Evolutionary conservation across 2,113 vertebrate genomes (phyloP).

Genomic region (Epinephelus fuscoguttatus): DNA sequence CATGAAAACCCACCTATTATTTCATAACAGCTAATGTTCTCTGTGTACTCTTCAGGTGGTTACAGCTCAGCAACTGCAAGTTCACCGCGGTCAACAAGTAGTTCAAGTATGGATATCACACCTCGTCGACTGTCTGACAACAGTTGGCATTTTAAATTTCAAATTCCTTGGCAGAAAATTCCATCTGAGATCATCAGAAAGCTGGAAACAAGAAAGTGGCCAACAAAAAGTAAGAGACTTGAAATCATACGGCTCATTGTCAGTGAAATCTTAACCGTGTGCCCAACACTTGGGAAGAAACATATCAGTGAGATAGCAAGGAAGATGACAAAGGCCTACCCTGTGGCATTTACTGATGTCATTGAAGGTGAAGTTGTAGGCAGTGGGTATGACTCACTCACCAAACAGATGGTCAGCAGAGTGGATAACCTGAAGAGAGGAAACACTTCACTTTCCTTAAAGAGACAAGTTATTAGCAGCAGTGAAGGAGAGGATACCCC

Average conservation of each 20-base stretch:
- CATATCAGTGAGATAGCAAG: neutral
- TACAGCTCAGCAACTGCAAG: neutral
- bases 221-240: slow-evolving; percentile 19
- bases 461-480: neutral
- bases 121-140: neutral
- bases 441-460: slow-evolving; percentile 2
- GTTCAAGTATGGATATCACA: neutral
- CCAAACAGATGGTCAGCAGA: slow-evolving; percentile 12
- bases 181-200: neutral
- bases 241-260: slow-evolving; percentile 1
- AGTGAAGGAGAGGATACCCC: slow-evolving; percentile 4
- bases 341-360: slow-evolving; percentile 7
- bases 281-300: slow-evolving; percentile 14
- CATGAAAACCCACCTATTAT: neutral
- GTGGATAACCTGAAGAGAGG: slow-evolving; percentile 16
- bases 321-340: slow-evolving; percentile 1
- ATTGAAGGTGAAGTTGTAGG: slow-evolving; percentile 9
- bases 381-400: slow-evolving; percentile 3
- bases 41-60: neutral
- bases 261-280: slow-evolving; percentile 3
- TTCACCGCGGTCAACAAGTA: neutral
- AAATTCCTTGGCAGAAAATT: slow-evolving; percentile 10
- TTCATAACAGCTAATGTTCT: too few species aligned
- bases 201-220: neutral
- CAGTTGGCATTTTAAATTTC: slow-evolving; percentile 13